Evolutionary conservation across 2,888 invertebrate species (phyloP), one percentile per base, ranked within the genome.

Genomic region (Drosophila paranaensis): DNA sequence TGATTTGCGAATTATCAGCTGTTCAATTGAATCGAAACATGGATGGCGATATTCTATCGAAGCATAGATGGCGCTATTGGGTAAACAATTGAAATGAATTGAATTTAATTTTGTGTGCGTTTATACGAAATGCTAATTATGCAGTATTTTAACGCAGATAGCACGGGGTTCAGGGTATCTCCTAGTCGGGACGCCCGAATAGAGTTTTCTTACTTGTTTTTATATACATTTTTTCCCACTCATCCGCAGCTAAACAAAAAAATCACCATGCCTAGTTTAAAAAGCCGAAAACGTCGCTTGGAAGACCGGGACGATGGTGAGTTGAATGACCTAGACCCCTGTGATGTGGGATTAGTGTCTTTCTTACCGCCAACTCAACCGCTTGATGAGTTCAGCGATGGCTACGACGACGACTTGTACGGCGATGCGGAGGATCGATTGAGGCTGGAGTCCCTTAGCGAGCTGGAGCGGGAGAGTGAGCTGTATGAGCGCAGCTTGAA

Each of bases 251-350:
- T 16, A 6, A 57, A 25, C 11, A 27, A 37, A 46, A 33, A 33
- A 33, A 10, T 33, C 10, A 1, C 33, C 13, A 58, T 58, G 46
- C 46, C 30, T 5, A 11, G 3, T 9, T 13, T 37, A 13, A 16
- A 46, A 9, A 46, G 13, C 37, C 37, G 27, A 16, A 46, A 39
- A 16, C 37, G 45, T 5, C 56, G 39, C 6, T 3, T 25, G 0
- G 42, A 58, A 1, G 60, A 63, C 11, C 35, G 77, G 53, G 74
- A 79, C n/a, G 77, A 77, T 10, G 74, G 57, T 0, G 77, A 79
- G 37, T 10, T 71, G 4, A 10, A 13, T 2, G 67, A 71, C 0
- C 11, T 8, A 1, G 40, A 30, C 0, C 33, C 20, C 9, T 3
- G 2, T 16, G 16, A 46, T 0, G 5, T 6, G 0, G 10, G 10